Evolutionary conservation across 2,888 invertebrate species (phyloP).

Genomic region (Drosophila yooni): DNA sequence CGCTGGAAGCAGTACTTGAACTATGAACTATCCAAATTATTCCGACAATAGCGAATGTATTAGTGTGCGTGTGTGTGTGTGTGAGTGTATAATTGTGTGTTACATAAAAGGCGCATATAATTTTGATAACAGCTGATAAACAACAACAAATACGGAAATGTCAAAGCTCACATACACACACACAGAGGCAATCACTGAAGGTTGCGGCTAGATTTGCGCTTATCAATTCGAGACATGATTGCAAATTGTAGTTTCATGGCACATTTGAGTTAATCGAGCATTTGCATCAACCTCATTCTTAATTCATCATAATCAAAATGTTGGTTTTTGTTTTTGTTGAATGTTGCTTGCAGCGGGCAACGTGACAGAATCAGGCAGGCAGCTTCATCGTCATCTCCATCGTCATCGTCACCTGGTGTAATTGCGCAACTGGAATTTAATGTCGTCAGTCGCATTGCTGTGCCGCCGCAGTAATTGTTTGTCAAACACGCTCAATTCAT

Average conservation of each 20-base stretch:
- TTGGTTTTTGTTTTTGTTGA: background rate
- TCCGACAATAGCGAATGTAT: background rate
- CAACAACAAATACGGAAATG: constrained; percentile 58
- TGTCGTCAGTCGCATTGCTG: constrained; percentile 63
- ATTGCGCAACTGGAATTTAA: constrained; percentile 52
- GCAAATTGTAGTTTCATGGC: background rate
- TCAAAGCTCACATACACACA: background rate
- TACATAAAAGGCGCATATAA: constrained; percentile 49
- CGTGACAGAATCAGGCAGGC: constrained; percentile 1
- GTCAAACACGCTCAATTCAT: constrained; percentile 50
- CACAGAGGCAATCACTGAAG: constrained; percentile 48
- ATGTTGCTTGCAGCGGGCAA: constrained; percentile 4
- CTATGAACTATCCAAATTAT: background rate
- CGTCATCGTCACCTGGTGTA: constrained; percentile 17
- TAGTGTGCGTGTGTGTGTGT: constrained; percentile 4
- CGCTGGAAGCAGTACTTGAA: background rate
- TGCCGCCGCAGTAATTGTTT: constrained; percentile 53
- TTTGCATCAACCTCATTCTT: background rate
- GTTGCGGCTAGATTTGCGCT: constrained; percentile 42
- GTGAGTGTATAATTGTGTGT: constrained; percentile 30
- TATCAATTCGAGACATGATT: constrained; percentile 18
- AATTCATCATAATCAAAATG: background rate
- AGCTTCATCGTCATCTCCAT: background rate
- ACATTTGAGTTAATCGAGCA: background rate
- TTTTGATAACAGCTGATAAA: constrained; percentile 54